Evolutionary conservation across 2,113 vertebrate species (phyloP), one percentile per base, ranked within the genome.

Genomic region (Fulica atra): DNA sequence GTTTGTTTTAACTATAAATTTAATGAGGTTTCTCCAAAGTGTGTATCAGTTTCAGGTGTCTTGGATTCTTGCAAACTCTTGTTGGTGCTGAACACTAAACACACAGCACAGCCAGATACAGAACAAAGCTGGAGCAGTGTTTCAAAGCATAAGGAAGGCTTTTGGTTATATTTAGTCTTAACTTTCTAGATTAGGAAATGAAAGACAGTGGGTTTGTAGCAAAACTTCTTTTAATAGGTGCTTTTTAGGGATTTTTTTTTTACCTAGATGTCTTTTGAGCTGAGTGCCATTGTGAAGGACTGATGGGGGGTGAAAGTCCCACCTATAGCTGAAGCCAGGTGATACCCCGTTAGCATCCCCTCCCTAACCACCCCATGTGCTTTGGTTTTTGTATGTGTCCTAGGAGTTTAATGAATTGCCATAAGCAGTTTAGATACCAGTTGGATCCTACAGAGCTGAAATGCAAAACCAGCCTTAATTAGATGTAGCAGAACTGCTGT

Each of bases 181-280:
- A 84, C 25, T 92, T 82, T 38, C 64, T 94, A 86, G 88, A 87
- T 83, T 25, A 89, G 84, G 65, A 94, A 96, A 92, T 36, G 78
- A 92, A 97, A 96, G 65, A 63, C 74, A 92, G 70, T 29, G 78
- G 63, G 64, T 83, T 91, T 94, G 74, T 95, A 89, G 77, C 92
- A 73, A 83, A 89, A 51, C 38, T 48, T 61, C 46, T 89, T 65
- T 86, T 36, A n/a, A 68, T 90, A 93, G 93, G 92, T 97, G 96
- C 93, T 92, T 93, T 92, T 96, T 93, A 89, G 89, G 81, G 79
- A 76, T 93, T 96, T 87, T 81, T 88, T 18, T 46, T 46, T 46
- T 46, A 83, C 54, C 24, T 79, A 53, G 84, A 16, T 89, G 88
- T 88, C 46, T 91, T 59, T 83, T 85, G 89, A 59, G n/a, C 35